Conservation (phyloP, 2,797 vertebrate species). For the Hipposideros larvatus region DNA sequence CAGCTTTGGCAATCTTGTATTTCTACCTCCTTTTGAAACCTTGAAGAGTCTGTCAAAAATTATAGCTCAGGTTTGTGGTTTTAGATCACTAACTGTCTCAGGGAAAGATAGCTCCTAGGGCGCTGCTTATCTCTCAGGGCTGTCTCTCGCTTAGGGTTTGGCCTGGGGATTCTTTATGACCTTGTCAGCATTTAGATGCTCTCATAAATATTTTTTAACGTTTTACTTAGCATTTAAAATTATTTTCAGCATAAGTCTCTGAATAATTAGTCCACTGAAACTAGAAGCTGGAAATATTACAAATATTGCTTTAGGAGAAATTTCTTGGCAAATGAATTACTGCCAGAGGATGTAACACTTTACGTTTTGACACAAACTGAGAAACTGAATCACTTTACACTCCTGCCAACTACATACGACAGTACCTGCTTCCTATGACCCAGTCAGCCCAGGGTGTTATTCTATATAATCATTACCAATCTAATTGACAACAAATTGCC, state of each 20-base stretch:
- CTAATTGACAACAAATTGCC: not conserved
- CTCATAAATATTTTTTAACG: not conserved
- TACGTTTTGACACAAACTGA: not conserved
- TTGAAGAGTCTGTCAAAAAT: not conserved
- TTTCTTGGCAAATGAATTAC: not conserved
- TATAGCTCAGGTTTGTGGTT: not conserved
- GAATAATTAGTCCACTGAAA: not conserved
- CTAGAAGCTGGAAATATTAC: not conserved
- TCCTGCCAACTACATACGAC: not conserved
- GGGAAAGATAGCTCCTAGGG: not conserved
- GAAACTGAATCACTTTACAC: too few relatives aligned
- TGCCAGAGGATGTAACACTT: not conserved
- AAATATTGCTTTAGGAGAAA: not conserved
- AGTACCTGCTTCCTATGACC: not conserved
- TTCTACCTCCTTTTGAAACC: not conserved
- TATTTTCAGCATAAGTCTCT: not conserved
- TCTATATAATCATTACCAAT: not conserved
- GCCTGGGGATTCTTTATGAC: not conserved
- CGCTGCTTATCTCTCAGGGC: too few relatives aligned
- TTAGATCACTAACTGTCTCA: not conserved
- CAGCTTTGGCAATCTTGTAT: not conserved
- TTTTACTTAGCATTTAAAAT: constrained; percentile 5
- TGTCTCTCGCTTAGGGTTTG: not conserved
- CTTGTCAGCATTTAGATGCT: not conserved
- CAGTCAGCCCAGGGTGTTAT: not conserved